Evolutionary conservation across 1,140 invertebrate genomes (phyloP), one percentile per base, ranked within the genome.

Genomic region (Druon quercuslanigerum): DNA sequence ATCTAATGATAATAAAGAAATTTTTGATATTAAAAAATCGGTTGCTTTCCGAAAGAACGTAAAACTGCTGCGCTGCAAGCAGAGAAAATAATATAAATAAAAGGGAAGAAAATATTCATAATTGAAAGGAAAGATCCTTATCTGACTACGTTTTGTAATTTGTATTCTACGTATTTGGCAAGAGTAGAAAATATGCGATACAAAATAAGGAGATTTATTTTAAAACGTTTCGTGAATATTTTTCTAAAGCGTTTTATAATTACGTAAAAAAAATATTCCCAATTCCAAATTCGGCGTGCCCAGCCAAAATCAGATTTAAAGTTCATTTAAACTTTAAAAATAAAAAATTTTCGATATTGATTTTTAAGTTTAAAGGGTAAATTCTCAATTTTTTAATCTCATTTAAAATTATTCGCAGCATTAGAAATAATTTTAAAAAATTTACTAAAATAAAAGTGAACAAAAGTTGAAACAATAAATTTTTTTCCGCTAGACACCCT

Each of bases 151-250:
- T 8, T 46, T 52, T 73, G 71, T 17, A 73, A 25, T 20, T 52
- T 9, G 20, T n/a, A 73, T 12, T 73, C 20, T 73, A 73, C 3
- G 20, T 52, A 54, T 73, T 51, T 72, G 71, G 46, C 50, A 73
- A 73, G 52, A 73, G 72, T 16, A 40, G 20, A 40, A 7, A 74
- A 66, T 6, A 6, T n/a, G 20, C 3, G 17, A 25, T 14, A 72
- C 14, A 40, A 46, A 46, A 66, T 66, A 2, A 25, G 16, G n/a
- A 66, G 60, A 46, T 46, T 46, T 46, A 6, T 46, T 46, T 11
- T 7, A 0, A 9, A 46, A 46, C 11, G 4, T 46, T 46, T 54
- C 17, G 1, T 9, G 4, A 17, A 17, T 6, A 2, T 3, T 54
- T 9, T 54, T 17, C 17, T 19, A 54, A 54, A 54, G 52, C 52